Evolutionary conservation across 2,113 vertebrate species (phyloP).

Genomic region (Dissostichus mawsoni): DNA sequence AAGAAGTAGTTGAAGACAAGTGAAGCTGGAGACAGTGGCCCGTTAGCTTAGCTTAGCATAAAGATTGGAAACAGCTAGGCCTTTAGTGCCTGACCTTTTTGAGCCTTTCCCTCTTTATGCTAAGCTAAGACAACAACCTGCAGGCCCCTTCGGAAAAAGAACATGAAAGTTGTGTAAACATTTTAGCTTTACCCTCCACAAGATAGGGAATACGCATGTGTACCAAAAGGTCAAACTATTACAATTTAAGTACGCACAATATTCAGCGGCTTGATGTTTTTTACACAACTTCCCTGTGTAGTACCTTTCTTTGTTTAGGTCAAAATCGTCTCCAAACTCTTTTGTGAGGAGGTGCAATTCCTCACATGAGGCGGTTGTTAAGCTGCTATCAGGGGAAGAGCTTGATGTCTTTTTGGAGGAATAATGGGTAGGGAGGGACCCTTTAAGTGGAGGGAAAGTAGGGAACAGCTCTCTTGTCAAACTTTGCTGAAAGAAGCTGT

Average conservation of each 20-base stretch:
- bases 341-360: slow-evolving; percentile 49
- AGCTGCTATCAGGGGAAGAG: slow-evolving; percentile 53
- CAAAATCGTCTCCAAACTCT: background rate
- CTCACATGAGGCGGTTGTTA: slow-evolving; percentile 53
- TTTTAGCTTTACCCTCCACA: background rate
- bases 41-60: background rate
- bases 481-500: slow-evolving; percentile 42
- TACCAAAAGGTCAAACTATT: background rate
- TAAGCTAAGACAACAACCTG: background rate
- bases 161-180: background rate
- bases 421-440: slow-evolving; percentile 26
- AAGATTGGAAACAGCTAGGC: background rate
- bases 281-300: too few species aligned
- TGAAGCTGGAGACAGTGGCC: background rate
- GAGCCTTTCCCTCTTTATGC: background rate
- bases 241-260: background rate
- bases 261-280: background rate
- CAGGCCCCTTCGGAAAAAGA: background rate
- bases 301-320: slow-evolving; percentile 24
- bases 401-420: slow-evolving; percentile 32
- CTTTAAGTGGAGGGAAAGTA: slow-evolving; percentile 4
- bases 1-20: background rate
- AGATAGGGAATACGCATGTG: background rate
- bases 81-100: too few species aligned
- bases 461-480: slow-evolving; percentile 17